Evolutionary conservation across 2,113 vertebrate species (phyloP), one percentile per base, ranked within the genome.

Genomic region (Athene cunicularia): DNA sequence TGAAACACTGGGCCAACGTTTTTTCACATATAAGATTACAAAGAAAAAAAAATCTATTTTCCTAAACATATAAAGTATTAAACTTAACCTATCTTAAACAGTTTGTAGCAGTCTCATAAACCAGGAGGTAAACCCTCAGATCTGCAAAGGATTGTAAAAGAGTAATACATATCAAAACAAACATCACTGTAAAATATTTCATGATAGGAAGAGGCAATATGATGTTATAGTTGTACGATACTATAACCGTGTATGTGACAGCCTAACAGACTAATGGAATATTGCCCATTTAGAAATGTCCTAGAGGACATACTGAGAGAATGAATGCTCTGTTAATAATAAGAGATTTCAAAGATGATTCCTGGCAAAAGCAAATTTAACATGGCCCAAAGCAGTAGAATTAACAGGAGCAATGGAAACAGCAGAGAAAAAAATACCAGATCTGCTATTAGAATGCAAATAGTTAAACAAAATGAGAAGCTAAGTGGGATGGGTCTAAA

Each of bases 331-430:
- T 93, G 80, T 58, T 95, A 91, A 84, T 88, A 93, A 92, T 41
- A 73, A 93, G 83, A 87, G 33, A 72, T 89, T 95, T 80, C 83
- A 84, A 92, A 96, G 47, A 83, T 24, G 32, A 91, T 92, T 93
- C 47, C 50, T 53, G 59, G 75, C 27, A 90, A 93, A 92, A 90
- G 43, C 0, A 0, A 91, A 95, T 93, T 93, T 86, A 95, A 88
- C 60, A 70, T 74, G 50, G 64, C 90, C 80, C 83, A 84, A 74
- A 93, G 83, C 90, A 93, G 30, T 9, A 84, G 73, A 92, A 95
- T 75, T 95, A 89, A 81, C 50, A 94, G 88, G 18, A 90, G 59
- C 50, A 93, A 80, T 60, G 19, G 68, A 84, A 97, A 83, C 27
- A 60, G 55, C 20, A 75, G 22, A 22, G n/a, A 28, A 90, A 86